Evolutionary conservation across 53 echinoderm and acorn worm genomes (phyloP), one percentile per base, ranked within the genome.

Genomic region (Stichopus horrens): DNA sequence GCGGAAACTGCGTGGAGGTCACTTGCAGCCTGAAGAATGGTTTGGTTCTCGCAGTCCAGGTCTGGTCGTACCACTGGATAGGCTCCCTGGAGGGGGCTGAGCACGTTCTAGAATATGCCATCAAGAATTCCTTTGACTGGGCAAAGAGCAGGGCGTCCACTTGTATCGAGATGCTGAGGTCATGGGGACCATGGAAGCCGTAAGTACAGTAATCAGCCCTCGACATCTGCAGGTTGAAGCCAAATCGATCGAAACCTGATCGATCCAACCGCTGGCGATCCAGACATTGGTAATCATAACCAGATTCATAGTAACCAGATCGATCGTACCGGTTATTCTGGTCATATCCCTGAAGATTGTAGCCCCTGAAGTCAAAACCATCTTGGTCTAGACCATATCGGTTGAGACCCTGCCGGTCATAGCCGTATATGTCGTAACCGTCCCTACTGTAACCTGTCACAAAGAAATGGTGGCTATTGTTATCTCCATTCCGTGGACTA

Each of bases 11-110:
- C n/a, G 83, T 88, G 59, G 88, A 56, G 9, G 88, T 75, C 8
- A 90, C 55, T 56, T 88, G 79, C n/a, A 79, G 58, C 18, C 92
- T 89, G 21, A 86, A 90, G 57, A 96, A 79, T 0, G 92, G 93
- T 75, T 95, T 98, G 51, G 91, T 91, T 7, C 91, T 79, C 0
- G 84, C 76, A 10, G 89, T 88, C 98, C 98, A 98, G 5, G 93
- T 95, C 82, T 98, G 98, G 71, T 98, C 95, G 74, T 92, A 96
- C 98, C 98, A 98, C n/a, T 90, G 77, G 52, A 91, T 79, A 22
- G 98, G 96, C 22, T 94, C 89, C 66, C 88, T 88, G 9, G 88
- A 54, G 6, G 95, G 94, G 1, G 86, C 89, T 5, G 91, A 89
- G 67, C 98, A 98, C 6, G 95, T 96, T 23, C 95, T 91, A 14